These are phyloP conservation scores for Atrina japonica DNA, from an alignment of 2,888 invertebrate genomes.

Conservation along the genomic window DNA sequence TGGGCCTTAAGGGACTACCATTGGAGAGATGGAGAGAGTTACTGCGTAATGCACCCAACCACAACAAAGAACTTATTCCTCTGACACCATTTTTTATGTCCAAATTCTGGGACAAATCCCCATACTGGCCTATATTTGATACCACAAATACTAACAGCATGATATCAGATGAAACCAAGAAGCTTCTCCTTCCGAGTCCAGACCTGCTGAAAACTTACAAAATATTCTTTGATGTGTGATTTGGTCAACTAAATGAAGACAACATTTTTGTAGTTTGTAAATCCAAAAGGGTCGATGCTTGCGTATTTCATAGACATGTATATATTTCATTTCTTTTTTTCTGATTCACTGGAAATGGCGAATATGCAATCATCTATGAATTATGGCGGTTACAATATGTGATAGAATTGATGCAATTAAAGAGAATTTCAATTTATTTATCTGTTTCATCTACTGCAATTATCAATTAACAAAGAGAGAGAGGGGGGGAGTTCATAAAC, in stretches of 20 bases:
- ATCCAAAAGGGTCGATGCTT: not conserved
- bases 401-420: too few species aligned
- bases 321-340: too few species aligned
- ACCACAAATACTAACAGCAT: slow-evolving; percentile 53
- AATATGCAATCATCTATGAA: too few species aligned
- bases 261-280: too few species aligned
- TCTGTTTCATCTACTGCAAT: too few species aligned
- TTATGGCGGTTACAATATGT: too few species aligned
- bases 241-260: not conserved
- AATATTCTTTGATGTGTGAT: slow-evolving; percentile 49
- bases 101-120: slow-evolving; percentile 61
- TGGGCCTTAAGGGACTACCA: slow-evolving; percentile 47
- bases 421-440: too few species aligned
- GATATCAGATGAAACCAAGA: slow-evolving; percentile 50
- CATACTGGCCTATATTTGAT: slow-evolving; percentile 63
- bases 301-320: not conserved
- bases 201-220: slow-evolving; percentile 59
- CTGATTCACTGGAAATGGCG: too few species aligned
- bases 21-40: slow-evolving; percentile 58
- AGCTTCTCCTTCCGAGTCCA: slow-evolving; percentile 47
- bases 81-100: slow-evolving; percentile 63
- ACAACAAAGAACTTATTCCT: slow-evolving; percentile 57
- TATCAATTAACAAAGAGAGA: too few species aligned
- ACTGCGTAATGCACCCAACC: slow-evolving; percentile 42
- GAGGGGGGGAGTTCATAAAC: too few species aligned